Evolutionary conservation across 35 echinoderm and acorn worm genomes (phyloP).

Genomic region (Anneissia japonica): DNA sequence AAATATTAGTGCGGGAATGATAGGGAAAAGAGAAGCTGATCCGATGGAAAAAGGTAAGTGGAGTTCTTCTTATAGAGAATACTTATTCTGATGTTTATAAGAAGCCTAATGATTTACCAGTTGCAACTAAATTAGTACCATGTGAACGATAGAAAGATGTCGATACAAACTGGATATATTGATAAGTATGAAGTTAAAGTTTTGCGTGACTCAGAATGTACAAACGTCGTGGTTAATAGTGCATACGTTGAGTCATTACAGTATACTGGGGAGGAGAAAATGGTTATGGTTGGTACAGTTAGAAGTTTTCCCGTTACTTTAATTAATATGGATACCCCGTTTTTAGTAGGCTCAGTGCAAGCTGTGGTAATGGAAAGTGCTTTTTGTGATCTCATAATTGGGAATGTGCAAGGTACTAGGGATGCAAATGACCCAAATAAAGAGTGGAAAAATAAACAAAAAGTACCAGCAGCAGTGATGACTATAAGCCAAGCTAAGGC

Average conservation of each 20-base stretch:
- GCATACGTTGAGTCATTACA: neutral
- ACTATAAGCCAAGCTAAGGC: neutral
- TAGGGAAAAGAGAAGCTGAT: too few relatives aligned
- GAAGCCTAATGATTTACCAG: too few relatives aligned
- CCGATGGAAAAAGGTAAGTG: too few relatives aligned
- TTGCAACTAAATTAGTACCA: too few relatives aligned
- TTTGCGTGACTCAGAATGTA: neutral
- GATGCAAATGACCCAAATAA: neutral
- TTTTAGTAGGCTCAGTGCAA: neutral
- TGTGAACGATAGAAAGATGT: too few relatives aligned
- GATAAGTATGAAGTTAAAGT: neutral
- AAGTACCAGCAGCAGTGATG: neutral
- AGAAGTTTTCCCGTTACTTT: neutral
- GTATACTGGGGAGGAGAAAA: neutral
- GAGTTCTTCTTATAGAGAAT: too few relatives aligned
- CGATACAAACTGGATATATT: neutral
- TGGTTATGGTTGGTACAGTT: neutral
- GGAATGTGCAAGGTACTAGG: neutral
- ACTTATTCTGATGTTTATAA: too few relatives aligned
- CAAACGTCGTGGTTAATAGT: neutral
- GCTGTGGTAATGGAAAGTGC: neutral
- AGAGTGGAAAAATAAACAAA: neutral
- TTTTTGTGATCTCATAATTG: neutral
- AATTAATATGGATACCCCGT: neutral
- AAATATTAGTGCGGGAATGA: too few relatives aligned